Conservation (phyloP, 2,797 vertebrate genomes). For the Manis pentadactyla region DNA sequence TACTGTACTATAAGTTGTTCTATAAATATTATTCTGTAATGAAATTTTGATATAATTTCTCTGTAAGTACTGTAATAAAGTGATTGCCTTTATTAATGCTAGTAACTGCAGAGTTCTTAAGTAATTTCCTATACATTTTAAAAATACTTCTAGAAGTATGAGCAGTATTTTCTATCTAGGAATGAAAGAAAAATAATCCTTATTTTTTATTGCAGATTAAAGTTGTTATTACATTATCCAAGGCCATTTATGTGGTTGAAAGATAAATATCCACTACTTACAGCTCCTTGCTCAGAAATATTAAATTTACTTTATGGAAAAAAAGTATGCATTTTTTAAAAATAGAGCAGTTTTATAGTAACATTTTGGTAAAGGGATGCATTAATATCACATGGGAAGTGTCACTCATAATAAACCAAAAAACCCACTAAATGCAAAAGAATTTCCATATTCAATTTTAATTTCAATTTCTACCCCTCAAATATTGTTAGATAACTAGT, state of each 20-base stretch:
- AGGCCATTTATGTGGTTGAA: neutral
- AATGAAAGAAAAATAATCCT: neutral
- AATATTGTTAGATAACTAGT: neutral
- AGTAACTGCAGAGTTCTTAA: neutral
- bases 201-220: neutral
- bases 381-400: neutral
- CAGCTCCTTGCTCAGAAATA: neutral
- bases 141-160: neutral
- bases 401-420: neutral
- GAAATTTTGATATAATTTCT: neutral
- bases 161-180: neutral
- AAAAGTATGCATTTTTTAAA: neutral
- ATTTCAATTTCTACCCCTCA: neutral
- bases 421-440: neutral
- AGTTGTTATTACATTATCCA: neutral
- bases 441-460: neutral
- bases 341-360: neutral
- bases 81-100: neutral
- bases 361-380: neutral
- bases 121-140: neutral
- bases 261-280: neutral
- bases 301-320: neutral
- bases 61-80: neutral
- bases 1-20: neutral
- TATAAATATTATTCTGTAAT: neutral